Conservation (phyloP, 2,113 vertebrate genomes). For the Takifugu flavidus region DNA sequence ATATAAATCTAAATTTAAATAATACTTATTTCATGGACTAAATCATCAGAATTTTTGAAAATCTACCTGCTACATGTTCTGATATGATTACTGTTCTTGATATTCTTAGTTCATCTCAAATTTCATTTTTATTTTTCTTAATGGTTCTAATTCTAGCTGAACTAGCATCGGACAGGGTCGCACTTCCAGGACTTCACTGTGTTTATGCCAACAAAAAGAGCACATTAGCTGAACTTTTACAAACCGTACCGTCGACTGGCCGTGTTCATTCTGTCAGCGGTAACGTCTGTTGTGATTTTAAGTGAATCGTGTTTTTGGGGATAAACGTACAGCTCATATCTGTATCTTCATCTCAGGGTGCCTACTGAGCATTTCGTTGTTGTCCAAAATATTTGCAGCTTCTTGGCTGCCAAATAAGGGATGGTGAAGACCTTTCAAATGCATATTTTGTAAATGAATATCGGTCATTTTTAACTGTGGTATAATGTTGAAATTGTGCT, state of each 20-base stretch:
- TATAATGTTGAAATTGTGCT: conserved; percentile 51
- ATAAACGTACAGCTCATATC: conserved; percentile 43
- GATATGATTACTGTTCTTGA: conserved; percentile 10
- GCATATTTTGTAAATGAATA: conserved; percentile 57
- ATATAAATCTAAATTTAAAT: background rate
- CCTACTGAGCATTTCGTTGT: conserved; percentile 45
- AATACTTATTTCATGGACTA: background rate
- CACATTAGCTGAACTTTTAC: background rate
- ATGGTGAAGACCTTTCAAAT: conserved; percentile 47
- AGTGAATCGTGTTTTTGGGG: conserved; percentile 2
- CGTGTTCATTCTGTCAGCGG: conserved; percentile 5
- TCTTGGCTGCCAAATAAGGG: conserved; percentile 31
- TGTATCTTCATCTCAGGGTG: conserved; percentile 67
- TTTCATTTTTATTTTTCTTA: conserved; percentile 14
- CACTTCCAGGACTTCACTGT: conserved; percentile 38
- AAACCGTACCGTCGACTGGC: conserved; percentile 2
- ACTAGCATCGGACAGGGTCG: background rate
- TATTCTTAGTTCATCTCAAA: conserved; percentile 7
- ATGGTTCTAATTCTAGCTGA: too few species aligned
- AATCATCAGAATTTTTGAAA: conserved; percentile 3
- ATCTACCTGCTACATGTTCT: conserved; percentile 36
- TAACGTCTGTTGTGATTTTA: conserved; percentile 22
- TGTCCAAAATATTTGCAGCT: conserved; percentile 25
- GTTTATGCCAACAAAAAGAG: conserved; percentile 19
- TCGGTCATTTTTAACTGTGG: conserved; percentile 60